Conservation (phyloP, 2,888 invertebrate genomes). For the Silvanus unidentatus region DNA sequence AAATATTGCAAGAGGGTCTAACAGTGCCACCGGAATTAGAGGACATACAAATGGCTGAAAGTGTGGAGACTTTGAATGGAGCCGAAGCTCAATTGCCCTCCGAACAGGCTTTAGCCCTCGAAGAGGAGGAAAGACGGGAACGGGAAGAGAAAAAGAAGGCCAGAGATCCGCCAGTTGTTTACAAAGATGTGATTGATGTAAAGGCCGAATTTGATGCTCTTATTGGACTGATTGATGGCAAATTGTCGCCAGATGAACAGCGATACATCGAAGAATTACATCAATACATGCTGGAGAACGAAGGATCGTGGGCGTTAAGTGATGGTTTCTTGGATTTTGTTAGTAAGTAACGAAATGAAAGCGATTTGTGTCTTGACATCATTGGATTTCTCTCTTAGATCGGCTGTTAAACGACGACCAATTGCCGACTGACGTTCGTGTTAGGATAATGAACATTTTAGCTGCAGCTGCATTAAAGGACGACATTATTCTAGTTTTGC, state of each 20-base stretch:
- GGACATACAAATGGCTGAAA: conserved; percentile 38
- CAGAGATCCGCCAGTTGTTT: conserved; percentile 76
- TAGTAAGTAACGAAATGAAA: conserved; percentile 47
- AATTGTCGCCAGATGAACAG: conserved; percentile 68
- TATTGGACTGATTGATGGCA: conserved; percentile 61
- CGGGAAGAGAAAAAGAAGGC: conserved; percentile 66
- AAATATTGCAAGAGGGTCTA: conserved; percentile 48
- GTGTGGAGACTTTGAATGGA: conserved; percentile 38
- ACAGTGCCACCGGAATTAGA: conserved; percentile 35
- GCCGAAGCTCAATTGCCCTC: conserved; percentile 46
- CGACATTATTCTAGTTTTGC: conserved; percentile 81
- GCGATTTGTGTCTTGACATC: too few relatives aligned
- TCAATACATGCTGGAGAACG: conserved; percentile 82
- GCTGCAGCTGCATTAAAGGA: conserved; percentile 77
- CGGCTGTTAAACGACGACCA: conserved; percentile 58
- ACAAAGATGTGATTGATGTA: conserved; percentile 63
- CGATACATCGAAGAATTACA: conserved; percentile 74
- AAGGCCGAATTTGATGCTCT: conserved; percentile 69
- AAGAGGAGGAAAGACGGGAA: conserved; percentile 59
- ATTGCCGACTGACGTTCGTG: conserved; percentile 56
- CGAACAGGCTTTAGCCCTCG: conserved; percentile 51
- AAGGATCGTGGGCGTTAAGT: conserved; percentile 89
- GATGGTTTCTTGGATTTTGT: conserved; percentile 81
- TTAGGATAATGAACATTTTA: conserved; percentile 64
- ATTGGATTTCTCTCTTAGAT: too few relatives aligned